Conservation (phyloP, 2,797 vertebrate genomes). For the Cygnus olor region DNA sequence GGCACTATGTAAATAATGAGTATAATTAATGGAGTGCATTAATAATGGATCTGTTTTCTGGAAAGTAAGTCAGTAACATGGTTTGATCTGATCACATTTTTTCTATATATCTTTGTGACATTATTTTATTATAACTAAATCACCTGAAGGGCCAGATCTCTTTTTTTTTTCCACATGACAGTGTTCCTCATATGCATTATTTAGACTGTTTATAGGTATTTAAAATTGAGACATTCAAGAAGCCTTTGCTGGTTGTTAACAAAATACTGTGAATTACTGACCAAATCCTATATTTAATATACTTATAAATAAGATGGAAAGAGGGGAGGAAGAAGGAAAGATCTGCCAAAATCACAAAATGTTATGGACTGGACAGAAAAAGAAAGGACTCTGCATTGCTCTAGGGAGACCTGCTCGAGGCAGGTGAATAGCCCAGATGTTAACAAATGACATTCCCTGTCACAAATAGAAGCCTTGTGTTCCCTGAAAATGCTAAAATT, state of each 20-base stretch:
- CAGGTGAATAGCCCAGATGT: neutral
- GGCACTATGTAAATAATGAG: neutral
- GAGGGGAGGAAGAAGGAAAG: neutral
- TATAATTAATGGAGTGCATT: neutral
- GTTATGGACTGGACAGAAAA: neutral
- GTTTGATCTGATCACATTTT: neutral
- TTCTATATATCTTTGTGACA: neutral
- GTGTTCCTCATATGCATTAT: neutral
- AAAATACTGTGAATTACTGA: neutral
- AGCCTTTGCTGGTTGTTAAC: neutral
- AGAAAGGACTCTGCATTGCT: neutral
- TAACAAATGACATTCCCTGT: neutral
- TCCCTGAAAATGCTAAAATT: constrained; percentile 6
- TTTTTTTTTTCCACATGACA: neutral
- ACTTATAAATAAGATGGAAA: neutral
- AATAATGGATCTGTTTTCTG: neutral
- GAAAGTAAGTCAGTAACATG: neutral
- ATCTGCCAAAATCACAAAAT: neutral
- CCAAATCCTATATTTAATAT: neutral
- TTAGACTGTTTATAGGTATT: neutral
- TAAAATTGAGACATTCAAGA: neutral
- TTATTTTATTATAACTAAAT: neutral
- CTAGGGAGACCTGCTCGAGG: neutral
- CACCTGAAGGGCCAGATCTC: neutral
- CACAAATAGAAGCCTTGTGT: neutral